Percentiles rank a stretch among this genome's conserved stretches.
phyloP scores from a whole-genome alignment of 2,888 invertebrate genomes.

The Sphaerophoria taeniata region DNA sequence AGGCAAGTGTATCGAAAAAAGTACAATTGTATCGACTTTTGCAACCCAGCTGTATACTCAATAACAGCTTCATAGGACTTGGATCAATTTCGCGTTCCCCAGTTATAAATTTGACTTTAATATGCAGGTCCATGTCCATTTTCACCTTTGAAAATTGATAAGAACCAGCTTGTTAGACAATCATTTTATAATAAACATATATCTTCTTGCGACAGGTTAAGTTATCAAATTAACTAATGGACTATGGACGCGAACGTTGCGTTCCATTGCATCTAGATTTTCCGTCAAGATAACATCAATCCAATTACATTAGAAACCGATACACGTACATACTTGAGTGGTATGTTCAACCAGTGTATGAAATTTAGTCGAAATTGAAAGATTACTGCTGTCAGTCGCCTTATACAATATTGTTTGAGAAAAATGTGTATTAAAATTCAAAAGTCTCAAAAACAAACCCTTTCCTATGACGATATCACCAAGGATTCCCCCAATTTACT shows the following conservation, averaged over 20 bases:
- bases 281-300: constrained; percentile 41
- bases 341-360: not conserved
- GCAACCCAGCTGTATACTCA: too few relatives aligned
- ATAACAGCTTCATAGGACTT: too few relatives aligned
- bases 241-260: constrained; percentile 33
- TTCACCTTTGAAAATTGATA: too few relatives aligned
- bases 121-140: too few relatives aligned
- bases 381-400: not conserved
- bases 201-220: not conserved
- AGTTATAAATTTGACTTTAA: too few relatives aligned
- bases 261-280: constrained; percentile 36
- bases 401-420: not conserved
- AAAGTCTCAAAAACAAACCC: constrained; percentile 31
- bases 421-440: constrained; percentile 57
- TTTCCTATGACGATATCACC: constrained; percentile 10
- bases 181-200: too few relatives aligned
- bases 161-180: not conserved
- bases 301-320: constrained; percentile 48
- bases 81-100: too few relatives aligned
- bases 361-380: constrained; percentile 32
- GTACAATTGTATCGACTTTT: too few relatives aligned
- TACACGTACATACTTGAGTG: not conserved
- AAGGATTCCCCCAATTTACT: constrained; percentile 21
- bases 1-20: too few relatives aligned
- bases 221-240: constrained; percentile 61